Base-by-base conservation (phyloP, 2,113 vertebrate species). In the Elephas maximus region DNA sequence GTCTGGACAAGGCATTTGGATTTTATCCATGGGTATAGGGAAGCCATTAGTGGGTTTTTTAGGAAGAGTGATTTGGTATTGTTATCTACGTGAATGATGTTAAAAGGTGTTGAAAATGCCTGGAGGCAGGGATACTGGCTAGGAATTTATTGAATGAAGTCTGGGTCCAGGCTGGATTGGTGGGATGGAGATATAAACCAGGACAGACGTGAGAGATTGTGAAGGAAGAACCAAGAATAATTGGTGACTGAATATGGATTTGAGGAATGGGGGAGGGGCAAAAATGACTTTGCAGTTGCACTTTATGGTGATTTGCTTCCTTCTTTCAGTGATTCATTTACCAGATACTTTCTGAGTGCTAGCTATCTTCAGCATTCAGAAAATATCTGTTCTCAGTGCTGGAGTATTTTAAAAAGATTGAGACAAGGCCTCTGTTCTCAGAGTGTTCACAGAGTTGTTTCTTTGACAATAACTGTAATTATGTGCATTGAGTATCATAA, bases 11-110 rank as follows among this genome's bases (percentile, higher is more conserved):
- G 10, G 6, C 23, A 65, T 44, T 77, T 83, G 10, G 30, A 69
- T 82, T 94, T 90, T 33, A 74, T 67, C 69, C 33, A 76, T 63
- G n/a, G 17, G 23, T 37, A 15, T 44, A 88, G 17, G 18, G 48
- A 92, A 90, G 21, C 4, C 7, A 23, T 37, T 53, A 45, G 26
- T 45, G 23, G 44, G 6, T 51, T 71, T 91, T 88, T 91, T 82
- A 90, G 74, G 77, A 88, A 94, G 41, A 88, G 44, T 37, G 81
- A 21, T 48, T 7, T 91, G 76, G 23, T 37, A 53, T 86, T 92
- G 79, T 30, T 84, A 65, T 81, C 65, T n/a, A 84, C 0, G 8
- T 45, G 77, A 74, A 92, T 53, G 48, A 67, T 85, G 2, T 94
- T 90, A 82, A 91, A 93, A 91, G 7, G 12, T 44, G 1, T 60